A percentile compares a stretch with the other conserved stretches of the same genome.
phyloP scores from a whole-genome alignment of 2,113 vertebrate species.

The Oncorhynchus kisutch region DNA sequence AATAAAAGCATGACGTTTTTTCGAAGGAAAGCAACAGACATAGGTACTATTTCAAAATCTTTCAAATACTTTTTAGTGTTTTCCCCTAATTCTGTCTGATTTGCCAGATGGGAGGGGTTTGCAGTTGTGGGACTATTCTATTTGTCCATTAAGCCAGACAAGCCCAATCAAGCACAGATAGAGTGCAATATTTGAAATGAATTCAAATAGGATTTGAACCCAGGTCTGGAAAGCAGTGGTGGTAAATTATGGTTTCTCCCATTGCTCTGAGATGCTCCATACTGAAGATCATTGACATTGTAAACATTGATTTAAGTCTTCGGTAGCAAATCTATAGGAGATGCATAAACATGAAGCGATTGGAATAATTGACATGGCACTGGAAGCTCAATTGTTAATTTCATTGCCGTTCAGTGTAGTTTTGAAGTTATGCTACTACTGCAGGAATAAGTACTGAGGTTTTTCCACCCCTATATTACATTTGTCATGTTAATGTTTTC shows the following conservation, averaged over 20 bases:
- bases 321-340: neutral
- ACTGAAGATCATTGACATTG: neutral
- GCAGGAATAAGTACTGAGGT: neutral
- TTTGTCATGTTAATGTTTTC: neutral
- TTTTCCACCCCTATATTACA: neutral
- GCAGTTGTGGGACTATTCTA: too few species aligned
- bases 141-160: too few species aligned
- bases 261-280: neutral
- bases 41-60: too few species aligned
- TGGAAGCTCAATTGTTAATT: neutral
- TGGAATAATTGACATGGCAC: neutral
- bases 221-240: neutral
- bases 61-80: too few species aligned
- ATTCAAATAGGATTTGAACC: neutral
- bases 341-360: neutral
- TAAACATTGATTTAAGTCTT: neutral
- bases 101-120: too few species aligned
- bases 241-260: neutral
- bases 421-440: neutral
- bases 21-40: neutral
- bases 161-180: too few species aligned
- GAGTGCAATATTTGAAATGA: too few species aligned
- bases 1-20: neutral
- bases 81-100: too few species aligned
- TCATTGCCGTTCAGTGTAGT: neutral